phyloP scores from a whole-genome alignment of 2,797 vertebrate genomes.

The Melanotaenia pygmaea region DNA sequence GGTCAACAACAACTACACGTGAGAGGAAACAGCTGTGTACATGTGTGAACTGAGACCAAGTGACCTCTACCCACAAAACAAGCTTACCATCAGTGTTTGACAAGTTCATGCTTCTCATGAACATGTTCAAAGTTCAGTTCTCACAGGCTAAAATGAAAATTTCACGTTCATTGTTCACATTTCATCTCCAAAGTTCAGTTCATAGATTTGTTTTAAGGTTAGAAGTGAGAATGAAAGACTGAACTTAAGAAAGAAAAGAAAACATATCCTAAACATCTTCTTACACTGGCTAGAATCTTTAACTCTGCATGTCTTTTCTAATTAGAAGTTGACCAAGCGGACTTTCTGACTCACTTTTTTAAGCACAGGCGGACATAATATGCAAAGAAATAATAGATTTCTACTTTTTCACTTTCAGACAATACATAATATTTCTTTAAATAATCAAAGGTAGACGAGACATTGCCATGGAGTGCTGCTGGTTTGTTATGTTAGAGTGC shows the following conservation, averaged over 20 bases:
- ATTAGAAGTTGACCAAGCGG: not conserved
- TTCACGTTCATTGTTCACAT: no score
- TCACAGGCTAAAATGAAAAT: no score
- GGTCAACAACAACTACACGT: slow-evolving; percentile 40
- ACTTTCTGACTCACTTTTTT: not conserved
- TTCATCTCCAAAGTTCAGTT: not conserved
- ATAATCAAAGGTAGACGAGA: no score
- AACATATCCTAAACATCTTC: not conserved
- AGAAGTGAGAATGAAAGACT: no score
- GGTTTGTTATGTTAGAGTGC: no score
- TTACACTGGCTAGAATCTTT: not conserved
- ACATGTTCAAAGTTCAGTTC: no score
- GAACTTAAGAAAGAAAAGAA: no score
- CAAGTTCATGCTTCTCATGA: no score
- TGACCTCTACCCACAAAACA: slow-evolving; percentile 18
- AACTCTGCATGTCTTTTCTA: not conserved
- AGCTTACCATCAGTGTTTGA: not conserved
- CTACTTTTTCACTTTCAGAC: no score
- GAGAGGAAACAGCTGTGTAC: slow-evolving; percentile 54
- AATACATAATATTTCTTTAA: no score
- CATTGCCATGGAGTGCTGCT: no score
- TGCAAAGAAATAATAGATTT: not conserved
- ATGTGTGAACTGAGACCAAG: slow-evolving; percentile 25
- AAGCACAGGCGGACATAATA: not conserved
- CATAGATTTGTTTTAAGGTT: not conserved